A percentile compares a stretch with the other conserved stretches of the same genome.
phyloP scores from a whole-genome alignment of 2,888 invertebrate species.

The Amphipyra berbera region DNA sequence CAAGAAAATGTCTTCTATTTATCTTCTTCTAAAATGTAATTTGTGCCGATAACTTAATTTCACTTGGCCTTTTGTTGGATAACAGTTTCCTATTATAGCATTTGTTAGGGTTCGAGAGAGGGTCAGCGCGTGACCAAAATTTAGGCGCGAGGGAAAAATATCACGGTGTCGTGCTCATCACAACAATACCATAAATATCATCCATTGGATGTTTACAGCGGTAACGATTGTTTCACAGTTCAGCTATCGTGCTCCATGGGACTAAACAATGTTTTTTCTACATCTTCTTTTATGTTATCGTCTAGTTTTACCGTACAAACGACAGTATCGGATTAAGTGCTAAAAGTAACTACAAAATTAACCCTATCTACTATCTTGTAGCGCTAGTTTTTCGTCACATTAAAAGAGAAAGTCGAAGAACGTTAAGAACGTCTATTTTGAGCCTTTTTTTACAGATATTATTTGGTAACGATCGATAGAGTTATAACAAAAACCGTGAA shows the following conservation, averaged over 20 bases:
- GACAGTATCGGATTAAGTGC: neutral
- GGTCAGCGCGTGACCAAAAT: constrained; percentile 71
- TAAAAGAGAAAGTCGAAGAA: neutral
- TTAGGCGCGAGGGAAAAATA: constrained; percentile 69
- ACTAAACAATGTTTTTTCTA: constrained; percentile 14
- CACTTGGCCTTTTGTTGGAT: constrained; percentile 56
- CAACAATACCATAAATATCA: constrained; percentile 80
- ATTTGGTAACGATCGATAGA: too few species aligned
- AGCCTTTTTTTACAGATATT: neutral
- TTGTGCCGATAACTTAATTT: constrained; percentile 59
- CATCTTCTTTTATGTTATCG: constrained; percentile 2
- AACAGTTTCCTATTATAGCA: constrained; percentile 60
- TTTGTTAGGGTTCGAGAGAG: constrained; percentile 58
- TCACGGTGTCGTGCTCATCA: constrained; percentile 67
- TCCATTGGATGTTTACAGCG: constrained; percentile 65
- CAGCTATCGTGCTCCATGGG: constrained; percentile 17
- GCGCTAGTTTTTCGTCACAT: neutral
- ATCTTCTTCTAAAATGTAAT: constrained; percentile 56
- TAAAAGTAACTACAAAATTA: neutral
- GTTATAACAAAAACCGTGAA: too few species aligned
- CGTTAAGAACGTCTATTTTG: too few species aligned
- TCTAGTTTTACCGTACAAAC: constrained; percentile 10
- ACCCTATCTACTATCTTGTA: neutral
- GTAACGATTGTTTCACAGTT: constrained; percentile 69
- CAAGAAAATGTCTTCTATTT: constrained; percentile 51